phyloP scores from a whole-genome alignment of 37 sponge, comb jelly and placozoan species.

The Oscarella lobularis region DNA sequence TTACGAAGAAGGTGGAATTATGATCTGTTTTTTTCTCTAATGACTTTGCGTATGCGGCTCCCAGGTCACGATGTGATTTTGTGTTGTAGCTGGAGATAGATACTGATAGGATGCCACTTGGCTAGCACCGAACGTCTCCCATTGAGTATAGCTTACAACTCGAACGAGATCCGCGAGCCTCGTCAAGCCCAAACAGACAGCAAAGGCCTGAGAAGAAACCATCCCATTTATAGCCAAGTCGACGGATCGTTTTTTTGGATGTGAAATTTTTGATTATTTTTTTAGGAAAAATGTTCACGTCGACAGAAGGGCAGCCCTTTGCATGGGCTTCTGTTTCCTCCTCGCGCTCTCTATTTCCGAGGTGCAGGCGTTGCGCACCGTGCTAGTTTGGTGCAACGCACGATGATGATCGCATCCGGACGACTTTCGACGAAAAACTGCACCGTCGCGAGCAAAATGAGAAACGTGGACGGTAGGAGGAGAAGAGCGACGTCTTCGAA shows the following conservation, averaged over 20 bases:
- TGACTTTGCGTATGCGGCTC: too few species aligned
- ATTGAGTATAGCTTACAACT: background rate
- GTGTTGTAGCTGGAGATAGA: too few species aligned
- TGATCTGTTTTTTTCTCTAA: background rate
- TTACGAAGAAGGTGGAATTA: background rate
- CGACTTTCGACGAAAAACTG: background rate
- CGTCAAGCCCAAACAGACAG: background rate
- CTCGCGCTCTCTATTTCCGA: too few species aligned
- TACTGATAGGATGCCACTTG: background rate
- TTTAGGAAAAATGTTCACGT: too few species aligned
- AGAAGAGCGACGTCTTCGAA: constrained; percentile 74
- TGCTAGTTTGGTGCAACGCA: background rate
- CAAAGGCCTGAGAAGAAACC: background rate
- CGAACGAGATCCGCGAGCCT: background rate
- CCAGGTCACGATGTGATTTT: too few species aligned
- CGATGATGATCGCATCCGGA: background rate
- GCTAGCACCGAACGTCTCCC: background rate
- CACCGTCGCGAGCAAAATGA: background rate
- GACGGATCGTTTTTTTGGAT: too few species aligned
- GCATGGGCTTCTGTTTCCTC: too few species aligned
- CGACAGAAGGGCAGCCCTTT: too few species aligned
- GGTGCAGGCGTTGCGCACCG: too few species aligned
- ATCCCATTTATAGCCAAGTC: too few species aligned
- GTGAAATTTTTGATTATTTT: too few species aligned
- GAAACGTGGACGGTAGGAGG: background rate